These are phyloP conservation scores for Periplaneta americana DNA, from an alignment of 1,140 invertebrate species.

Conservation along the genomic window DNA sequence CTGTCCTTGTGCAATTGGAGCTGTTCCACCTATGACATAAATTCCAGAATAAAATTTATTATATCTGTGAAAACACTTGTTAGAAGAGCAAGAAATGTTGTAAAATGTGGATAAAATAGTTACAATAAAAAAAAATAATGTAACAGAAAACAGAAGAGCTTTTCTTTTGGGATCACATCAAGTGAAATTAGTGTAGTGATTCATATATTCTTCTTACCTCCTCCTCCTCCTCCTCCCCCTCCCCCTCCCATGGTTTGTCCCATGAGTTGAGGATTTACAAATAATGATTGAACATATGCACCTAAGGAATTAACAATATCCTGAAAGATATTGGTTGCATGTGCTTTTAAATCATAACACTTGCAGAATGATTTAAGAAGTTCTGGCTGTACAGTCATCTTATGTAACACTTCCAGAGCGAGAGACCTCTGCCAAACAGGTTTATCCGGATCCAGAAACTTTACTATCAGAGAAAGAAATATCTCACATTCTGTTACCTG, in stretches of 20 bases:
- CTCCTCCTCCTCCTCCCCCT: neutral
- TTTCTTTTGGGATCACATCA: no score
- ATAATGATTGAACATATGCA: constrained; percentile 91
- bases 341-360: constrained; percentile 90
- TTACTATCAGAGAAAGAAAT: constrained; percentile 93
- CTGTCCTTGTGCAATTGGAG: constrained; percentile 50
- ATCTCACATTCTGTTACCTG: constrained; percentile 98
- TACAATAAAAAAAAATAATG: no score
- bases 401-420: constrained; percentile 93
- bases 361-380: constrained; percentile 87
- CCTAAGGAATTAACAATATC: constrained; percentile 94
- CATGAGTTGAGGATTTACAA: constrained; percentile 60
- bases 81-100: neutral
- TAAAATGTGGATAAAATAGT: no score
- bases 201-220: constrained; percentile 7
- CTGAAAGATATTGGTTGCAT: constrained; percentile 89
- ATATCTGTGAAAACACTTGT: neutral
- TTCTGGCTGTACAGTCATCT: constrained; percentile 83
- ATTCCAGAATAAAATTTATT: neutral
- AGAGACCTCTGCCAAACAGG: constrained; percentile 92
- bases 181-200: no score
- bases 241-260: constrained; percentile 38
- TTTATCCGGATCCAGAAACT: constrained; percentile 95
- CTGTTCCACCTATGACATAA: constrained; percentile 1
- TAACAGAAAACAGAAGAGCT: no score